Percentiles rank a stretch among this genome's conserved stretches.
These are phyloP conservation scores for Mesochorus sp. DNA, from an alignment of 2,888 invertebrate genomes.

Conservation along the genomic window DNA sequence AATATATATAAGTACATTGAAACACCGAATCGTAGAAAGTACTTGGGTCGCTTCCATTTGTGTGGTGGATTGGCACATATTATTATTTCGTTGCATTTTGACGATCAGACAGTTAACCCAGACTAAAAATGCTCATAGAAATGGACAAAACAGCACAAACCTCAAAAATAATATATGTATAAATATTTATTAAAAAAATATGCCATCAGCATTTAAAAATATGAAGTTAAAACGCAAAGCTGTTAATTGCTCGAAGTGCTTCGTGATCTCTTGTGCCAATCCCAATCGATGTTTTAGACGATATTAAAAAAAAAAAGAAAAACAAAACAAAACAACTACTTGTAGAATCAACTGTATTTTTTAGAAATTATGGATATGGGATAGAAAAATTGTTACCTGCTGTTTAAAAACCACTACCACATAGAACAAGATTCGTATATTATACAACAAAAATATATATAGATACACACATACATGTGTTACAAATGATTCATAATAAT, in stretches of 20 bases:
- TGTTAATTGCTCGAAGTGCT: conserved; percentile 33
- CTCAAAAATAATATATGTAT: background rate
- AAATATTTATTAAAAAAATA: background rate
- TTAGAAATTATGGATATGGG: conserved; percentile 70
- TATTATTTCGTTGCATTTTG: conserved; percentile 23
- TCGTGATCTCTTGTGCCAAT: conserved; percentile 42
- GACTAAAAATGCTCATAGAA: conserved; percentile 10
- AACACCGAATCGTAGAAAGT: conserved; percentile 36
- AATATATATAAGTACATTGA: conserved; percentile 1
- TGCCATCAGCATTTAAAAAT: background rate
- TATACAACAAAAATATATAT: conserved; percentile 29
- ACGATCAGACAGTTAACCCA: conserved; percentile 8
- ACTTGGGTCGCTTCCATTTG: conserved; percentile 55
- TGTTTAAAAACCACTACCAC: conserved; percentile 68
- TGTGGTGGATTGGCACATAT: conserved; percentile 39
- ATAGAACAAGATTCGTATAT: conserved; percentile 59
- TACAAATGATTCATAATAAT: conserved; percentile 72
- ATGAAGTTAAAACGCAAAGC: conserved; percentile 12
- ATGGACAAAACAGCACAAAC: background rate
- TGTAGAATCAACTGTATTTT: conserved; percentile 77
- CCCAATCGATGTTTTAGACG: conserved; percentile 56
- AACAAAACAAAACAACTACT: conserved; percentile 60
- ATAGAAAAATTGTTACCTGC: conserved; percentile 77
- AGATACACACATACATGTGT: conserved; percentile 66
- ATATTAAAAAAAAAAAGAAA: conserved; percentile 13